Conservation (phyloP, 2,113 vertebrate genomes). For the Poecilia latipinna region DNA sequence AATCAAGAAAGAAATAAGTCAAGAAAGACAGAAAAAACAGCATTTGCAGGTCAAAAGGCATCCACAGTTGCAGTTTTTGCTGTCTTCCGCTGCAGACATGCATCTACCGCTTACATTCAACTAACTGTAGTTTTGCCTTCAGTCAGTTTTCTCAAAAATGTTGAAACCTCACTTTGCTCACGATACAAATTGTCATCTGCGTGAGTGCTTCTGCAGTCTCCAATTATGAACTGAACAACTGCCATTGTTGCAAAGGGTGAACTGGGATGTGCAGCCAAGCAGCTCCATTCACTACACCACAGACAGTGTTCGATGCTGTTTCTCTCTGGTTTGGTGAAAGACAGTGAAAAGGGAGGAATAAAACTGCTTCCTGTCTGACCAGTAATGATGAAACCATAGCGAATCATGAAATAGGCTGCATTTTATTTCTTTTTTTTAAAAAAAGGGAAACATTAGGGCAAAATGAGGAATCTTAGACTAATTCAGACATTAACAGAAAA, state of each 20-base stretch:
- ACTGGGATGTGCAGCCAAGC: not conserved
- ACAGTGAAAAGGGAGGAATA: constrained; percentile 35
- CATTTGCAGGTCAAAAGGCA: constrained; percentile 1
- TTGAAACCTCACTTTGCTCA: not conserved
- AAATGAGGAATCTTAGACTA: constrained; percentile 28
- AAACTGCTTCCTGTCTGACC: constrained; percentile 59
- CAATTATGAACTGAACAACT: constrained; percentile 27
- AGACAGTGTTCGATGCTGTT: not conserved
- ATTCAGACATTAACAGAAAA: constrained; percentile 40
- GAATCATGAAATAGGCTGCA: constrained; percentile 48
- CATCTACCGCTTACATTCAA: constrained; percentile 13
- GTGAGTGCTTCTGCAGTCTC: not conserved
- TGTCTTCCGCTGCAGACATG: constrained; percentile 1
- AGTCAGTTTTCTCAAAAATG: not conserved
- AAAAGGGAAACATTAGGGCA: constrained; percentile 22
- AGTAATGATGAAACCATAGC: constrained; percentile 72
- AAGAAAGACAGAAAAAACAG: not conserved
- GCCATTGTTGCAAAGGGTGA: constrained; percentile 17
- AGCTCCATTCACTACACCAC: constrained; percentile 1
- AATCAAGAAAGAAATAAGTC: no score
- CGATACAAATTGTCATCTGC: not conserved
- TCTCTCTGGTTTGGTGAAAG: constrained; percentile 32
- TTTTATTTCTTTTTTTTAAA: constrained; percentile 38
- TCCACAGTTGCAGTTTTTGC: constrained; percentile 2
- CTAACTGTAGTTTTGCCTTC: not conserved